Evolutionary conservation across 2,888 invertebrate genomes (phyloP), one percentile per base, ranked within the genome.

Genomic region (Toxonevra muliebris): DNA sequence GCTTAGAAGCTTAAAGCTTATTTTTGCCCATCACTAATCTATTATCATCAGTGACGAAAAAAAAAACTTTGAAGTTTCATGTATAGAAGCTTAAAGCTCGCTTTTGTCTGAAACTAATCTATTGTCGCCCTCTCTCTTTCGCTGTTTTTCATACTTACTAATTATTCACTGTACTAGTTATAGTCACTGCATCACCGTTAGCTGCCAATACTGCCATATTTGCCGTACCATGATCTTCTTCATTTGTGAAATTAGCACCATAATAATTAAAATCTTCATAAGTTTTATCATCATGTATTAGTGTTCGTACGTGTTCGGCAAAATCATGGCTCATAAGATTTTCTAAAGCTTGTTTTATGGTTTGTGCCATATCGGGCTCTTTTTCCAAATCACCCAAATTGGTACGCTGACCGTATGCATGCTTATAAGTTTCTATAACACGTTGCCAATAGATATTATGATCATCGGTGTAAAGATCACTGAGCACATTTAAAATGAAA

Each of bases 141-240:
- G 2, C 30, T 30, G 3, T 30, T 7, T 30, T 30, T 30, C 11
- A 4, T 41, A 71, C 72, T 63, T 57, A 76, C 76, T 79, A 77
- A 62, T 72, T 76, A 83, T 97, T 97, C 30, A 97, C 89, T 41
- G 96, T 95, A 77, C 93, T 93, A 0, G 97, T 97, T 7, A 92
- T 90, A 0, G 94, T 90, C 4, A 97, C 92, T 2, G 94, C 97
- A 85, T 96, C 94, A n/a, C 98, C 98, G 80, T 95, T 91, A 0
- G 91, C 88, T 4, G 92, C 92, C 45, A 97, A 77, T 2, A 97
- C 91, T 1, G 92, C 91, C 64, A 97, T 88, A 79, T 98, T 96
- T 0, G 96, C 92, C 0, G 98, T 98, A 67, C 98, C 97, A 79
- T 93, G 92, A 84, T 94, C 92, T 60, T 93, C 90, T 0, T 87